These are phyloP conservation scores for Hetaerina titia DNA, from an alignment of 2,888 invertebrate species.

Conservation along the genomic window DNA sequence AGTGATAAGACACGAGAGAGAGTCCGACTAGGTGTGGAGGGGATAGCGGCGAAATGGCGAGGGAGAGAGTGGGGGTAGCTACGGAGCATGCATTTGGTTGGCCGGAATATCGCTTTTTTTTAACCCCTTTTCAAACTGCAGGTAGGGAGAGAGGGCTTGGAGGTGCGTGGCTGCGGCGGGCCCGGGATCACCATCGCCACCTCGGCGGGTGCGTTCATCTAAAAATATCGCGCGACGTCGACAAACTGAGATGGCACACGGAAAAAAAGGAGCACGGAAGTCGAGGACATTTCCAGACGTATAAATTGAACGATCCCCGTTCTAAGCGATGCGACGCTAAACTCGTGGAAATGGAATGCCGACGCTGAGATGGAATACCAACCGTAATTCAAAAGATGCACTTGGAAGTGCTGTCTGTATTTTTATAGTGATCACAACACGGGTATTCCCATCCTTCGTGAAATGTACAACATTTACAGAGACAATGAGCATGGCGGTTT, in stretches of 20 bases:
- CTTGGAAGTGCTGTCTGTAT: not conserved
- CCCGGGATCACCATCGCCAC: conserved; percentile 56
- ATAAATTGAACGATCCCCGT: conserved; percentile 35
- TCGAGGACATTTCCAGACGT: conserved; percentile 47
- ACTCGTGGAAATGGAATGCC: conserved; percentile 24
- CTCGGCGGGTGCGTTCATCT: conserved; percentile 60
- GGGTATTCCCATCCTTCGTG: not conserved
- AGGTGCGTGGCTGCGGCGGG: conserved; percentile 46
- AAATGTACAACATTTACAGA: not conserved
- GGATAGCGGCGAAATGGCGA: conserved; percentile 54
- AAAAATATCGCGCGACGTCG: conserved; percentile 53
- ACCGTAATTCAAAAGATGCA: not conserved
- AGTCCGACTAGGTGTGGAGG: conserved; percentile 27
- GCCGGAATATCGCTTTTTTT: conserved; percentile 63
- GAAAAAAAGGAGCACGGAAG: conserved; percentile 46
- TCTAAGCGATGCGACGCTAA: conserved; percentile 32
- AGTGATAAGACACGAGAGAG: conserved; percentile 61
- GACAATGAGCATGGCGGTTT: not conserved
- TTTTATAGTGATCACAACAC: not conserved
- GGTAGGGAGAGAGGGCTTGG: conserved; percentile 38
- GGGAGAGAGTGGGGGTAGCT: conserved; percentile 33
- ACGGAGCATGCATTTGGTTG: conserved; percentile 63
- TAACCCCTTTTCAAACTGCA: conserved; percentile 62
- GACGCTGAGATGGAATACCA: not conserved
- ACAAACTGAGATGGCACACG: conserved; percentile 50